phyloP scores from a whole-genome alignment of 53 echinoderm and acorn worm genomes.

The Luidia sarsii region DNA sequence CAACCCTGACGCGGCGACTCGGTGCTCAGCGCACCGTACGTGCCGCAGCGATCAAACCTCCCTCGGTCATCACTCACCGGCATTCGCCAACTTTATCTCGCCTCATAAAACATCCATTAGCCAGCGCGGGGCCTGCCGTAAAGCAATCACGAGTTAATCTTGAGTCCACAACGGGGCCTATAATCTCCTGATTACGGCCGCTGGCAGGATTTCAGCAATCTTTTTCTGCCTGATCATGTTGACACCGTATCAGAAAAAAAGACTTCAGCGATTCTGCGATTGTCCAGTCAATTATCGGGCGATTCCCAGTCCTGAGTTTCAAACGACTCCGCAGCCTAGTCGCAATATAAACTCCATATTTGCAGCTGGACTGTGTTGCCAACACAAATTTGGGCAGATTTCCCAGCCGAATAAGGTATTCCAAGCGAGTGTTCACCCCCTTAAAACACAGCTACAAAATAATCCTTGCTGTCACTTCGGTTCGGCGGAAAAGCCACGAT shows the following conservation, averaged over 20 bases:
- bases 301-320: too few relatives aligned
- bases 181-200: slow-evolving; percentile 39
- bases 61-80: slow-evolving; percentile 37
- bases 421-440: background rate
- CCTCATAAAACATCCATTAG: slow-evolving; percentile 67
- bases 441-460: background rate
- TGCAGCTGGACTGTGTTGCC: too few relatives aligned
- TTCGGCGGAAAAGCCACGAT: slow-evolving; percentile 26
- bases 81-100: slow-evolving; percentile 52
- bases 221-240: slow-evolving; percentile 21
- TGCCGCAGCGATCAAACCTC: too few relatives aligned
- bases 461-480: slow-evolving; percentile 45
- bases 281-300: too few relatives aligned
- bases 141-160: slow-evolving; percentile 57
- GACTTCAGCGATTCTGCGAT: too few relatives aligned
- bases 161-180: slow-evolving; percentile 38
- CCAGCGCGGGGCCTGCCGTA: slow-evolving; percentile 10
- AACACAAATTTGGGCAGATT: too few relatives aligned
- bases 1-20: too few relatives aligned
- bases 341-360: too few relatives aligned
- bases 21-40: too few relatives aligned
- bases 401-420: too few relatives aligned
- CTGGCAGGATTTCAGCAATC: slow-evolving; percentile 27
- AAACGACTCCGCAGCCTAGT: too few relatives aligned
- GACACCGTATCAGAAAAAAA: too few relatives aligned